Percentiles rank a stretch among this genome's conserved stretches.
phyloP scores from a whole-genome alignment of 2,113 vertebrate genomes.

The Phaethornis superciliosus region DNA sequence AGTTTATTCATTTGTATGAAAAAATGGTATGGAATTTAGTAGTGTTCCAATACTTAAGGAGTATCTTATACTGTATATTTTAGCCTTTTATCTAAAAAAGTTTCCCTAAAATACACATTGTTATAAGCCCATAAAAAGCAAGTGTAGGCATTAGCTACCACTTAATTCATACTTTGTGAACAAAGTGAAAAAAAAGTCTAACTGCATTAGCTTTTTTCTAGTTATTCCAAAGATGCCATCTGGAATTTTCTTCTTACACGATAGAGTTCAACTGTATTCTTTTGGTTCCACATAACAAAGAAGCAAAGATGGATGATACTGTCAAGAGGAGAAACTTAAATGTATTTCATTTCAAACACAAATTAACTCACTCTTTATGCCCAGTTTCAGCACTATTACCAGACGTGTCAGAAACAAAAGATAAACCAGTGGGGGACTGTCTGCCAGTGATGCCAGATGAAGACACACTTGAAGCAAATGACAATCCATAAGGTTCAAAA shows the following conservation, averaged over 20 bases:
- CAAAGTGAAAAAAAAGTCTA: neutral
- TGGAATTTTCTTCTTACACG: neutral
- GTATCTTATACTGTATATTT: neutral
- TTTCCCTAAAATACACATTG: neutral
- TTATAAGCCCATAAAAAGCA: neutral
- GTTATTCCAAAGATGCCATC: neutral
- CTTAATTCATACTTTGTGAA: neutral
- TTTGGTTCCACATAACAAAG: neutral
- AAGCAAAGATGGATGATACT: neutral
- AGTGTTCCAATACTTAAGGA: neutral
- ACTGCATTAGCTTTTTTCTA: neutral
- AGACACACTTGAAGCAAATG: slow-evolving; percentile 84
- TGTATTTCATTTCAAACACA: neutral
- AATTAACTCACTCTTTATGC: slow-evolving; percentile 85
- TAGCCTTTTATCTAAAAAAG: neutral
- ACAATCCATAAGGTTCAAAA: slow-evolving; percentile 91
- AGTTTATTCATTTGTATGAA: neutral
- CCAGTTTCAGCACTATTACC: slow-evolving; percentile 85
- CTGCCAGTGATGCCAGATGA: slow-evolving; percentile 84
- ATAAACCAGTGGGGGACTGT: slow-evolving; percentile 90
- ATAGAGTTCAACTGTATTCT: neutral
- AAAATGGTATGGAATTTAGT: neutral
- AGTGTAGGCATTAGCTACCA: neutral
- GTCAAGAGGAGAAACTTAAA: neutral
- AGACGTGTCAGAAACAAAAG: slow-evolving; percentile 88